These are phyloP conservation scores for Hypsopygia costalis DNA, from an alignment of 2,888 invertebrate genomes.

Conservation along the genomic window DNA sequence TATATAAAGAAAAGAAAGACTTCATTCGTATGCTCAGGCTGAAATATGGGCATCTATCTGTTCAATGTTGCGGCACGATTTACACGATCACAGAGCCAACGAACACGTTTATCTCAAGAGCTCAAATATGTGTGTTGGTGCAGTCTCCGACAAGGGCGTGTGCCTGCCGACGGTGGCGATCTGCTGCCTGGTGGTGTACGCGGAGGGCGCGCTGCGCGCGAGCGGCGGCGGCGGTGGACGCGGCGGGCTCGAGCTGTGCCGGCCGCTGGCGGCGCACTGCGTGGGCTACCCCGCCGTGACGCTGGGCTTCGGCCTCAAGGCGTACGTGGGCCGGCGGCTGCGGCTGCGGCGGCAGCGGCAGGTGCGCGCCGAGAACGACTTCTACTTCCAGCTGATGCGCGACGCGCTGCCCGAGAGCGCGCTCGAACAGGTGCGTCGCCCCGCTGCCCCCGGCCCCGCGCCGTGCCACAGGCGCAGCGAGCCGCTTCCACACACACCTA, in stretches of 20 bases:
- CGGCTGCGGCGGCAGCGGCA: constrained; percentile 94
- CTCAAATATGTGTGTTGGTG: no score
- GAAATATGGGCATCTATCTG: no score
- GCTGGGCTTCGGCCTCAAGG: constrained; percentile 97
- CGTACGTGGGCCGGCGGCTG: constrained; percentile 94
- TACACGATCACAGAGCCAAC: no score
- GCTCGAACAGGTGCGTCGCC: constrained; percentile 76
- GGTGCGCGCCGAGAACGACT: constrained; percentile 96
- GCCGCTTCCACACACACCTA: no score
- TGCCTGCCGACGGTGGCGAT: constrained; percentile 96
- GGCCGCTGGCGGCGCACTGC: constrained; percentile 98
- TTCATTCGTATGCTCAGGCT: no score
- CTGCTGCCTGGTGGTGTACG: constrained; percentile 96
- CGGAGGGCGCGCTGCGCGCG: constrained; percentile 94
- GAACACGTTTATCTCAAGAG: no score
- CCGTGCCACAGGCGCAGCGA: constrained; percentile 4
- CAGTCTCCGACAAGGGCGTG: constrained; percentile 90
- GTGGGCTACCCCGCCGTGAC: constrained; percentile 95
- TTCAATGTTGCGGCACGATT: no score
- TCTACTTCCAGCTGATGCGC: constrained; percentile 94
- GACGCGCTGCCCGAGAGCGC: constrained; percentile 89
- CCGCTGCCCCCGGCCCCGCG: constrained; percentile 86
- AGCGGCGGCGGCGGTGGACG: constrained; percentile 83
- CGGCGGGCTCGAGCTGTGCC: constrained; percentile 93
- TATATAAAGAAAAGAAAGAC: no score